phyloP scores from a whole-genome alignment of 2,888 invertebrate species.

The Odontocerum albicorne region DNA sequence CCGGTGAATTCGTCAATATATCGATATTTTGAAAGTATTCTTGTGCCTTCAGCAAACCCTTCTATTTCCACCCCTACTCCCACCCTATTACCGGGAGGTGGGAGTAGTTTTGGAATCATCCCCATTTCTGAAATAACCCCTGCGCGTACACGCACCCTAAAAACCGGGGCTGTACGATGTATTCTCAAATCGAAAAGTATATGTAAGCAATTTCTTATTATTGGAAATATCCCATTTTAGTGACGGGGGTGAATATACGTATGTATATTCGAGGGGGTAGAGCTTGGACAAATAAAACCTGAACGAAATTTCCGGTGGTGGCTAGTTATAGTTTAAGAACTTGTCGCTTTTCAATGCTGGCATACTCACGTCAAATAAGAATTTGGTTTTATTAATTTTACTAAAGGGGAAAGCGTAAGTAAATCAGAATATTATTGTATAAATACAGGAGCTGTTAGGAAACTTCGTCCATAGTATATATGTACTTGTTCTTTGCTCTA shows the following conservation, averaged over 20 bases:
- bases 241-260: constrained; percentile 10
- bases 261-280: constrained; percentile 10
- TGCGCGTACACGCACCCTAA: constrained; percentile 18
- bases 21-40: background rate
- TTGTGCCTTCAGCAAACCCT: constrained; percentile 18
- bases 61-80: constrained; percentile 21
- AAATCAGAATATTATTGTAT: no score
- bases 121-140: constrained; percentile 30
- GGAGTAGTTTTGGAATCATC: constrained; percentile 31
- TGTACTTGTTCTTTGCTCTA: no score
- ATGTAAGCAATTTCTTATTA: constrained; percentile 35
- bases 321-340: background rate
- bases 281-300: constrained; percentile 9
- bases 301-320: background rate
- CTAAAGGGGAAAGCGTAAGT: no score
- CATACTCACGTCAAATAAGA: no score
- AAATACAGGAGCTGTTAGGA: no score
- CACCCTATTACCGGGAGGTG: constrained; percentile 12
- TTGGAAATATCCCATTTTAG: constrained; percentile 32
- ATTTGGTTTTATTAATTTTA: no score
- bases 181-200: constrained; percentile 13
- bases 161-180: background rate
- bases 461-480: no score
- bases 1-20: background rate
- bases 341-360: no score